Conservation (phyloP, 2,888 invertebrate species). For the Eledone cirrhosa region DNA sequence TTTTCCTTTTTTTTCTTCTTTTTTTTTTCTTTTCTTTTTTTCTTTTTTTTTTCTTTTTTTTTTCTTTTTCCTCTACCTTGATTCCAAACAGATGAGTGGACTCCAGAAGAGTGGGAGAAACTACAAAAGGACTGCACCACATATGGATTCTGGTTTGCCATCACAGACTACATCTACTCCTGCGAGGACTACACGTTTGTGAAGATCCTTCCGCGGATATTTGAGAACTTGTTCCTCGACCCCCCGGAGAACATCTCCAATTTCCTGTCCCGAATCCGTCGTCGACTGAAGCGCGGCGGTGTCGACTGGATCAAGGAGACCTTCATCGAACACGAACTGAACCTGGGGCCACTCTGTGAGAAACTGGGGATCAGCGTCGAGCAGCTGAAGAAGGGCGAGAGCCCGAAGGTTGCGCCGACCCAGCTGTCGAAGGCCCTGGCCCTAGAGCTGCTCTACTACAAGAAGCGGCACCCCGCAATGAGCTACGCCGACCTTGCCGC, state of each 20-base stretch:
- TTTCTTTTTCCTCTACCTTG: background rate
- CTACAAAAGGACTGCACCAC: background rate
- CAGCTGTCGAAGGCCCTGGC: conserved; percentile 13
- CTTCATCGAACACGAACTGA: conserved; percentile 5
- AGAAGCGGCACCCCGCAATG: background rate
- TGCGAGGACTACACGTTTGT: conserved; percentile 17
- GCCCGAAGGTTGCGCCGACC: background rate
- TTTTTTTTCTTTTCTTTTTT: background rate
- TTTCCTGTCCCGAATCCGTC: conserved; percentile 22
- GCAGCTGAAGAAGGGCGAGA: background rate
- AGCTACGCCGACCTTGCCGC: background rate
- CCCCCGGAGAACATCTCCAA: conserved; percentile 24
- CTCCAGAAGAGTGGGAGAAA: conserved; percentile 11
- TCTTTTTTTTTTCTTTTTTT: background rate
- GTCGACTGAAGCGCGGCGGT: conserved; percentile 19
- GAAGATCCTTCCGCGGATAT: conserved; percentile 12
- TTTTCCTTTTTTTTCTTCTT: background rate
- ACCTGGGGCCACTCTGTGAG: conserved; percentile 6
- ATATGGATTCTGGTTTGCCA: conserved; percentile 5
- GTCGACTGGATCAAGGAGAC: conserved; percentile 26
- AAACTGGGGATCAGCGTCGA: conserved; percentile 6
- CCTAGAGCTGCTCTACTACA: conserved; percentile 14
- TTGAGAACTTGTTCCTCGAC: conserved; percentile 23
- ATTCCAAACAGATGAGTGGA: conserved; percentile 17
- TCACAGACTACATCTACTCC: conserved; percentile 15